Conservation (phyloP, 23 tunicate genomes). For the Aplidium turbinatum region DNA sequence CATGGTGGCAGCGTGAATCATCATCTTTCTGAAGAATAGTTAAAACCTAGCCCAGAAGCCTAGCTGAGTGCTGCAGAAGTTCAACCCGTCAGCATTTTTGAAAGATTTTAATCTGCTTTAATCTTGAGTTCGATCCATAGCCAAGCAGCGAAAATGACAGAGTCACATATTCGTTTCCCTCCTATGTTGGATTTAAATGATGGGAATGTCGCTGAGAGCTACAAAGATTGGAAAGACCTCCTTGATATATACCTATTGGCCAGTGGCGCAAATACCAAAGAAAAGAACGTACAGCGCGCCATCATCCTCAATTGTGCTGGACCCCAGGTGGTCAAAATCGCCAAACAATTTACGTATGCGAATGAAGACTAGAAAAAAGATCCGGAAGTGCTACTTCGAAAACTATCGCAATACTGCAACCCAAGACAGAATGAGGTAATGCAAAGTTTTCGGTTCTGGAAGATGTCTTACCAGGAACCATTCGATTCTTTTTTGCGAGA, state of each 20-base stretch:
- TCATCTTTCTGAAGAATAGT: too few species aligned
- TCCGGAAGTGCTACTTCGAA: background rate
- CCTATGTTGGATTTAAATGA: slow-evolving; percentile 11
- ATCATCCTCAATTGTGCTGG: slow-evolving; percentile 24
- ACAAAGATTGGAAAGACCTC: slow-evolving; percentile 17
- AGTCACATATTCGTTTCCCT: slow-evolving; percentile 17
- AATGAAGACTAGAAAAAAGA: slow-evolving; percentile 8
- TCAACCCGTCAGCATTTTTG: too few species aligned
- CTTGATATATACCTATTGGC: slow-evolving; percentile 24
- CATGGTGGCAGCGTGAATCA: too few species aligned
- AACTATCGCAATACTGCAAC: slow-evolving; percentile 13
- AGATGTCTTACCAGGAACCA: background rate
- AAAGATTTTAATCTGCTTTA: too few species aligned
- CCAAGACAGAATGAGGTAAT: slow-evolving; percentile 9
- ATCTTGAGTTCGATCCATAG: too few species aligned
- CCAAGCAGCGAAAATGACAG: too few species aligned
- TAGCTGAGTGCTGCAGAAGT: too few species aligned
- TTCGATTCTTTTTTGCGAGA: slow-evolving; percentile 23
- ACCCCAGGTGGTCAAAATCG: slow-evolving; percentile 17
- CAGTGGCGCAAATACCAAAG: slow-evolving; percentile 13
- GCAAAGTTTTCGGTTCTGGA: slow-evolving; percentile 31
- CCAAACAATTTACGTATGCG: slow-evolving; percentile 17
- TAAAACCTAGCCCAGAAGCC: too few species aligned
- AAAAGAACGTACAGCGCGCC: slow-evolving; percentile 9
- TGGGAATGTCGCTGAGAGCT: slow-evolving; percentile 20